Base-by-base conservation (phyloP, 2,113 vertebrate species). In the Mormyrus iriodes region DNA sequence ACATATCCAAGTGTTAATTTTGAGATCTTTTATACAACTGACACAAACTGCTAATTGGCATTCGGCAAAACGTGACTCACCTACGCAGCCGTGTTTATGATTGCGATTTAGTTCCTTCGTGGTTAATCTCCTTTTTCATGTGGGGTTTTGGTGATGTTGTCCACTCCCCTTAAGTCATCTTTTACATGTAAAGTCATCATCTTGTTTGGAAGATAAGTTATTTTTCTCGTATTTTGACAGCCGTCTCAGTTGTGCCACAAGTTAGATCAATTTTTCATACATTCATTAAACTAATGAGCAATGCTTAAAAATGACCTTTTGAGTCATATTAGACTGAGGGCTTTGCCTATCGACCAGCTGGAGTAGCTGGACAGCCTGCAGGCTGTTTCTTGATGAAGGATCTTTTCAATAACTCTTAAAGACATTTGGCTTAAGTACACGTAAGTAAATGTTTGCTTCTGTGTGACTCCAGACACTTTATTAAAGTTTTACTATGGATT, bases 381-480 rank as follows among this genome's bases (percentile, higher is more conserved):
- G 42, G 39, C 19, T 46, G 42, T 48, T 24, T 46, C 39, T 21
- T 48, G 44, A 48, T 84, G 19, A 84, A 42, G 44, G 7, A 79
- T 42, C 35, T 42, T 79, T 35, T 84, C 82, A 46, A 46, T 84
- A 84, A 84, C 44, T 48, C 44, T 46, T 48, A 39, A 24, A 84
- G 82, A 84, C 73, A 79, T 35, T 79, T 79, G 73, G 73, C 39
- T 84, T 84, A 84, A 84, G 42, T 84, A 17, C 82, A 84, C 9
- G 17, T 24, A 48, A 46, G 39, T 84, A 84, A 84, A 84, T 84
- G 42, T 84, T 84, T 79, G 15, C 39, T n/a, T 48, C 10, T 84
- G 82, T 84, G 42, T 48, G 44, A n/a, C 19, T 84, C 76, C 35
- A 42, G 42, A 48, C 82, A 84, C 82, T 84, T 44, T 84, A 84